A percentile compares a stretch with the other conserved stretches of the same genome.
phyloP scores from a whole-genome alignment of 1,140 invertebrate species.

The Cotesia typhae region DNA sequence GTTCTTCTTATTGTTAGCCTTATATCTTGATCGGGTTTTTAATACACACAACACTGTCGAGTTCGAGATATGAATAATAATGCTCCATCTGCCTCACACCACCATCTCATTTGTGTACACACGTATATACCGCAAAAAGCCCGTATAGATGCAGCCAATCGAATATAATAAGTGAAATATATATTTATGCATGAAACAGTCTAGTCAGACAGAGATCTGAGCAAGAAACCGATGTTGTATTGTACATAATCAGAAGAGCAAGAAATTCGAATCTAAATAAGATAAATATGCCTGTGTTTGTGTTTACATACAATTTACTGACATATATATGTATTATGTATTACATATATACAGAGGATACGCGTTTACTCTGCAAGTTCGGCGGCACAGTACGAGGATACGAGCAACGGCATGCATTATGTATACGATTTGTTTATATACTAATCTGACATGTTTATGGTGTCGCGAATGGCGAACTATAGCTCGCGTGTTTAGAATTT shows the following conservation, averaged over 20 bases:
- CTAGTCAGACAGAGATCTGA: too few relatives aligned
- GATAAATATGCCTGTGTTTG: not conserved
- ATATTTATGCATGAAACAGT: too few relatives aligned
- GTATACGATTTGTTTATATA: conserved; percentile 40
- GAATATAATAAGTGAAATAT: too few relatives aligned
- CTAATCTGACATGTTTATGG: conserved; percentile 41
- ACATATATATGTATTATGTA: too few relatives aligned
- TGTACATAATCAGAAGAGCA: not conserved
- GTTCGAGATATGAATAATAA: conserved; percentile 35
- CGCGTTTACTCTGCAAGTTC: conserved; percentile 33
- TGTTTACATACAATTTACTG: not conserved
- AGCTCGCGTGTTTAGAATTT: conserved; percentile 37
- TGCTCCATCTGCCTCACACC: not conserved
- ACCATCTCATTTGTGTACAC: not conserved
- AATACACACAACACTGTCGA: not conserved
- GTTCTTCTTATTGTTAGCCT: conserved; percentile 13
- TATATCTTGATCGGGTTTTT: conserved; percentile 20
- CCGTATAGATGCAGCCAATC: too few relatives aligned
- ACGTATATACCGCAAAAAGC: not conserved
- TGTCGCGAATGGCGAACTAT: conserved; percentile 33
- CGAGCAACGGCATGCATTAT: conserved; percentile 35
- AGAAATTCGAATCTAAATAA: not conserved
- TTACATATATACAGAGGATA: conserved; percentile 9
- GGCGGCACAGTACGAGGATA: conserved; percentile 23
- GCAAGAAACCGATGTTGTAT: too few relatives aligned